phyloP scores from a whole-genome alignment of 2,888 invertebrate genomes.

The Lydus trimaculatus region DNA sequence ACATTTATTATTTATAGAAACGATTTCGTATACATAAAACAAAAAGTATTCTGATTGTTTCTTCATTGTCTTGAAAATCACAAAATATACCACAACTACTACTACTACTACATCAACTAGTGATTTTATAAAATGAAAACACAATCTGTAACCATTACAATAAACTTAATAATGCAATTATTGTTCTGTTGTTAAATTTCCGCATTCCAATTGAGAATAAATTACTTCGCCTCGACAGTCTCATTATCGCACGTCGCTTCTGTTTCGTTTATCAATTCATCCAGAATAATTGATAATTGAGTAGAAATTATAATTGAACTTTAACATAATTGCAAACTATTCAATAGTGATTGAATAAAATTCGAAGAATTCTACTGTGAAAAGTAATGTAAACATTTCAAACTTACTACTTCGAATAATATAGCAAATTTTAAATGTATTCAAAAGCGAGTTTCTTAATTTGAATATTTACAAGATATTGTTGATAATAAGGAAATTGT shows the following conservation, averaged over 20 bases:
- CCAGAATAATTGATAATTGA: not conserved
- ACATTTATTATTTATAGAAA: not conserved
- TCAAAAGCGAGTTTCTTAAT: not conserved
- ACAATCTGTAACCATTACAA: conserved; percentile 21
- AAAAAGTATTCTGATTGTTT: no score
- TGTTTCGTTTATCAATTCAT: conserved; percentile 5
- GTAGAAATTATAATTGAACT: conserved; percentile 1
- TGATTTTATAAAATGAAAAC: conserved; percentile 10
- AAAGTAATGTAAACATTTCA: no score
- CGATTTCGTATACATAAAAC: no score
- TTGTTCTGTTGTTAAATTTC: conserved; percentile 26
- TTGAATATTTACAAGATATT: not conserved
- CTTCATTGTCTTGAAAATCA: no score
- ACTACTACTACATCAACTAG: not conserved
- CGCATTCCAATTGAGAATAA: conserved; percentile 27
- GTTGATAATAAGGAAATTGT: not conserved
- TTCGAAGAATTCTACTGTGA: no score
- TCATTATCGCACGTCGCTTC: conserved; percentile 15
- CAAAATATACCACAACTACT: no score
- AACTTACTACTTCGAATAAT: no score
- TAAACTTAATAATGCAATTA: conserved; percentile 30
- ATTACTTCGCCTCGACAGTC: conserved; percentile 22
- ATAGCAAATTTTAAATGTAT: no score
- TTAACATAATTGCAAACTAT: not conserved
- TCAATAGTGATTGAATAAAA: not conserved